Base-by-base conservation (phyloP, 2,888 invertebrate genomes). In the Syritta pipiens region DNA sequence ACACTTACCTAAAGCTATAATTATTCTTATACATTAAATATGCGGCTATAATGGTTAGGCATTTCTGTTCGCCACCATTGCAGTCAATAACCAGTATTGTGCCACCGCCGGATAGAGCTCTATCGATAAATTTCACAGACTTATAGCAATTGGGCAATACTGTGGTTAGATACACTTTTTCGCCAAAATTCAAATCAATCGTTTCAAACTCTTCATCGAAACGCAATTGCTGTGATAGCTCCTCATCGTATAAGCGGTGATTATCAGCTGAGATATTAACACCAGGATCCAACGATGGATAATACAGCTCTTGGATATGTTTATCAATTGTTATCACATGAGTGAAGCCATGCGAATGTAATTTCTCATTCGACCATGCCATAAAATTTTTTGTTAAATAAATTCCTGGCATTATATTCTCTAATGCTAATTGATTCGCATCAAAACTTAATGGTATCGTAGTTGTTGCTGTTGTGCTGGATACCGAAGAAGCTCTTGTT, bases 11-110 rank as follows among this genome's bases (percentile, higher is more conserved):
- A 82, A 85, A 86, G 71, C 82, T 85, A 53, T 84, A 83, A 81
- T 86, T 85, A 63, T 86, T 79, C 76, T 85, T 85, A 81, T 85
- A 86, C 85, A 86, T 86, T 71, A 86, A 82, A 81, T 83, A 86
- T 26, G 85, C 85, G 19, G 84, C 84, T 28, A 84, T 83, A 40
- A 86, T 85, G 1, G 85, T 85, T 35, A 86, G 55, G 69, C 85
- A 85, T 79, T 85, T 86, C 42, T 86, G 86, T 69, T 84, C 84
- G 63, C 85, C 83, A 17, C 83, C 84, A 82, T 84, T 85, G 42
- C 83, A 83, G 81, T 85, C 86, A 22, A 86, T 84, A 12, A 86
- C 83, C 14, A 86, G 59, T 35, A 85, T 83, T 5, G 82, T 83
- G 6, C 84, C 85, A 51, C 82, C 83, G 17, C 74, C 65, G 40